Evolutionary conservation across 2,113 vertebrate species (phyloP), one percentile per base, ranked within the genome.

Genomic region (Forbesichthys agassizii): DNA sequence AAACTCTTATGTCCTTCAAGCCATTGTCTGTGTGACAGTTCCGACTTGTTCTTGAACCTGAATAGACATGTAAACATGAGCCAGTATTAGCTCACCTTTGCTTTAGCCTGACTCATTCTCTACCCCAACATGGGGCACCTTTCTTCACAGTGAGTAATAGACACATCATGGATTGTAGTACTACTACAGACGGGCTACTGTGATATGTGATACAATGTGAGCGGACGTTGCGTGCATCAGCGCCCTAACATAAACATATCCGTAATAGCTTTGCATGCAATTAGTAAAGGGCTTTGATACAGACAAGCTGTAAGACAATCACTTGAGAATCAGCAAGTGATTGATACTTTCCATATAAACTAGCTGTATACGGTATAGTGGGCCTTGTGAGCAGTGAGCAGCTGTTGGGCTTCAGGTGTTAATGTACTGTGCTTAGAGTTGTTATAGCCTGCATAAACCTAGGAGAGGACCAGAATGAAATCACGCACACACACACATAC

Each of bases 41-140:
- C 58, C 69, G 77, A 63, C 79, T 86, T 46, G 57, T 51, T 67
- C 52, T 63, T 69, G 64, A 79, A 79, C 74, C 70, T 64, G 74
- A 84, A 86, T 82, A 83, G 84, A 78, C 68, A 68, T 69, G 73
- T 86, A 86, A 91, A 92, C 85, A 73, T 72, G 84, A 90, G 72
- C 74, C 66, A 14, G 73, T 79, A 78, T 84, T 82, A 76, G 77
- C 56, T 75, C 65, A 79, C 67, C 62, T 75, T 78, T 74, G 61
- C 62, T 77, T 72, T 84, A 81, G 73, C 67, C 68, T 61, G 57
- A 48, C 48, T 48, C 64, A 3, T 74, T 11, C 48, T 65, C 51
- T 65, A 69, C 46, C 62, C 60, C 33, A 16, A 46, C 61, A 33
- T 60, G 54, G 13, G 16, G 48, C 14, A 36, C 56, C 62, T 70